phyloP scores from a whole-genome alignment of 1,140 invertebrate genomes.

The Pseudoatta argentina region DNA sequence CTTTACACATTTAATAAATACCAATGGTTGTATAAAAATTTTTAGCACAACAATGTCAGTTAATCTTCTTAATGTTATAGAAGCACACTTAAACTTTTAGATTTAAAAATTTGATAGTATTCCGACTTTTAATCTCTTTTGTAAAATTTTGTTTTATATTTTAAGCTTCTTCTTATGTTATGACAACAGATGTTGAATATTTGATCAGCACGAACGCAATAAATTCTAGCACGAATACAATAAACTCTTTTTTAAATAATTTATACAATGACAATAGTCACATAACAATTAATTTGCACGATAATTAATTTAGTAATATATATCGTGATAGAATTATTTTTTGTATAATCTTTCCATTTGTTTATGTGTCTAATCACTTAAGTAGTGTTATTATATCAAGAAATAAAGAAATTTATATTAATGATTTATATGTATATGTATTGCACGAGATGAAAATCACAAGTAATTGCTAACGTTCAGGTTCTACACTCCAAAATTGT shows the following conservation, averaged over 20 bases:
- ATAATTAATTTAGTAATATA: conserved; percentile 29
- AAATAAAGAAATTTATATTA: conserved; percentile 10
- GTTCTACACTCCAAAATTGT: neutral
- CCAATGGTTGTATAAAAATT: conserved; percentile 16
- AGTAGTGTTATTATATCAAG: neutral
- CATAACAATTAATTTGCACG: neutral
- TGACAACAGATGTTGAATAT: neutral
- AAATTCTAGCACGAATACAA: neutral
- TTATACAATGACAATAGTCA: neutral
- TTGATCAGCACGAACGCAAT: neutral
- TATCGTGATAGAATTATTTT: conserved; percentile 22
- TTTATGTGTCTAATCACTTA: neutral
- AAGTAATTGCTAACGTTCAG: neutral
- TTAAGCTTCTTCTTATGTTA: neutral
- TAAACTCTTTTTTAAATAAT: neutral
- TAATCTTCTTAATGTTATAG: neutral
- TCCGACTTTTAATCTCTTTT: neutral
- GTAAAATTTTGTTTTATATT: conserved; percentile 2
- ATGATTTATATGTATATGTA: neutral
- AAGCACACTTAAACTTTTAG: neutral
- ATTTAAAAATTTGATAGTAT: conserved; percentile 9
- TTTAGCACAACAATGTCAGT: neutral
- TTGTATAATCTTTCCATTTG: neutral
- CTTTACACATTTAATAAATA: conserved; percentile 30
- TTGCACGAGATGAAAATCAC: neutral